Evolutionary conservation across 2,113 vertebrate genomes (phyloP).

Genomic region (Boleophthalmus pectinirostris): DNA sequence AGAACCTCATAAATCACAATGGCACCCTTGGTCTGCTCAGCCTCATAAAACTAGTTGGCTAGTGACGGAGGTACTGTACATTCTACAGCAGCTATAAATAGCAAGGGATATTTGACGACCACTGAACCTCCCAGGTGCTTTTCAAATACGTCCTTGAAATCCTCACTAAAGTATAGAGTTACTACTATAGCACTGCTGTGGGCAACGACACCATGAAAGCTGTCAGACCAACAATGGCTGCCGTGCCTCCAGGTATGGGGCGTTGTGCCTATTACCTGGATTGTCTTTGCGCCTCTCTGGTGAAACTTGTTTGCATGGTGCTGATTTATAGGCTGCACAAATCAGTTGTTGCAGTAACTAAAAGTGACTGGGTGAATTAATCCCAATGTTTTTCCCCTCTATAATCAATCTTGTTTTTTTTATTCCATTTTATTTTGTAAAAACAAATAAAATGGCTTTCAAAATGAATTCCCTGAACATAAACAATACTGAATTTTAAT

Average conservation of each 20-base stretch:
- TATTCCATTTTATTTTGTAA: too few relatives aligned
- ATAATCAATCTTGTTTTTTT: too few relatives aligned
- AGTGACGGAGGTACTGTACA: constrained; percentile 18
- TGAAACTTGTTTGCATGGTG: constrained; percentile 48
- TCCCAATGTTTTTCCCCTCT: too few relatives aligned
- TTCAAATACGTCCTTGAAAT: constrained; percentile 9
- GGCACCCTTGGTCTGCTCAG: constrained; percentile 36
- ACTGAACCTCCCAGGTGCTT: constrained; percentile 5
- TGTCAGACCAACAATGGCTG: constrained; percentile 19
- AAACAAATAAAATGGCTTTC: too few relatives aligned
- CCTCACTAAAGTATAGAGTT: constrained; percentile 11
- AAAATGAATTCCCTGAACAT: too few relatives aligned
- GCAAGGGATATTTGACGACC: constrained; percentile 2
- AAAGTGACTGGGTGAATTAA: too few relatives aligned
- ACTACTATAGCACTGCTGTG: constrained; percentile 13
- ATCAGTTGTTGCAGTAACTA: too few relatives aligned
- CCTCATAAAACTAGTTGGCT: constrained; percentile 46
- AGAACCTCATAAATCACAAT: constrained; percentile 59
- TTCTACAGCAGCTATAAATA: constrained; percentile 5
- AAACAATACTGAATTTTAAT: too few relatives aligned
- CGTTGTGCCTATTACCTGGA: constrained; percentile 41
- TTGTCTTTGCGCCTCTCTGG: constrained; percentile 18
- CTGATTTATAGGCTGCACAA: neutral
- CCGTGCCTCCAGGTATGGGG: constrained; percentile 25
- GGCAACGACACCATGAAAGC: constrained; percentile 13